A percentile compares a stretch with the other conserved stretches of the same genome.
These are phyloP conservation scores for Percina caprodes DNA, from an alignment of 2,113 vertebrate genomes.

Conservation along the genomic window DNA sequence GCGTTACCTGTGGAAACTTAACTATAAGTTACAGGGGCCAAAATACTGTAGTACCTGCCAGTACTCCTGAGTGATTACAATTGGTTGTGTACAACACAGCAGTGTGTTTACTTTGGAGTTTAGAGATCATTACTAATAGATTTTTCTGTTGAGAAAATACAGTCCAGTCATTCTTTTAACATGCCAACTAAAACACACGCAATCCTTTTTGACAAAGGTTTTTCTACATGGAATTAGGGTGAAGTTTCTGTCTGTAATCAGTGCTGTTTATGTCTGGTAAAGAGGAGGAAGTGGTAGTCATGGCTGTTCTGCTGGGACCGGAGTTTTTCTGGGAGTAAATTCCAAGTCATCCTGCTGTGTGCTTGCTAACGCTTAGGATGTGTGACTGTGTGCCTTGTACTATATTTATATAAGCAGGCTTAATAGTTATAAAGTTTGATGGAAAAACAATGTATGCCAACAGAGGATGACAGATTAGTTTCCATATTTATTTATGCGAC, in stretches of 20 bases:
- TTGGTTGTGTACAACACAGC: not conserved
- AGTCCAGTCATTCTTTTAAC: not conserved
- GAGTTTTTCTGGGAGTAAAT: not conserved
- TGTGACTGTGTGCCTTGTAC: not conserved
- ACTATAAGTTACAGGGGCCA: not conserved
- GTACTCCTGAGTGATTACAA: too few species aligned
- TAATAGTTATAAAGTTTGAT: not conserved
- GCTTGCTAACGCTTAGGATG: not conserved
- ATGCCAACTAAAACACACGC: constrained; percentile 17
- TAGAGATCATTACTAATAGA: too few species aligned
- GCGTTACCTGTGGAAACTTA: not conserved
- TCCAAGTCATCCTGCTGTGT: not conserved
- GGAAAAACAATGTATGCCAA: not conserved
- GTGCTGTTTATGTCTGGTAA: not conserved
- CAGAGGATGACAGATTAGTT: not conserved
- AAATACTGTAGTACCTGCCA: too few species aligned
- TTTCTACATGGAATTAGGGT: not conserved
- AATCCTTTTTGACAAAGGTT: not conserved
- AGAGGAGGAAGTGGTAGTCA: constrained; percentile 30
- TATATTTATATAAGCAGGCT: not conserved
- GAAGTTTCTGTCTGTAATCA: not conserved
- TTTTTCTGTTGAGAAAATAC: too few species aligned
- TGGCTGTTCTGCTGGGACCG: not conserved
- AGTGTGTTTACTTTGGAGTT: not conserved
- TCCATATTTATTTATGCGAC: not conserved